Evolutionary conservation across 2,797 vertebrate genomes (phyloP).

Genomic region (Sylvia borin): DNA sequence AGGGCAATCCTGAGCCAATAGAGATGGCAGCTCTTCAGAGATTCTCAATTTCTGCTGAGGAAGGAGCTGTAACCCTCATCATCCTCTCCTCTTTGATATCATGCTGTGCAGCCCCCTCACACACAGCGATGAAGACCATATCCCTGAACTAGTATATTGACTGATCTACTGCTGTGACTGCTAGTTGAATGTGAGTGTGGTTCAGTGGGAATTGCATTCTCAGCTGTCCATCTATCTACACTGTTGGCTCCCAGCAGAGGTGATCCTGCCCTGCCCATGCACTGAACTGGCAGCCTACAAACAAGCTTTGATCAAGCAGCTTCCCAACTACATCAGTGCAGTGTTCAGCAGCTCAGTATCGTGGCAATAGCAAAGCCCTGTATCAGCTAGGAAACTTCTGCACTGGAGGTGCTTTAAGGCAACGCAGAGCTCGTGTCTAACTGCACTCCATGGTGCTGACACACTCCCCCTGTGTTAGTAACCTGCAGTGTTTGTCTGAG

Average conservation of each 20-base stretch:
- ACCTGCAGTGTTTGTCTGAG: accelerated
- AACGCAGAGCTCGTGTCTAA: background rate
- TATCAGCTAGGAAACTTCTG: background rate
- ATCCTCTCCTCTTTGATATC: background rate
- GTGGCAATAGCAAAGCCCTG: background rate
- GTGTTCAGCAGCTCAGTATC: background rate
- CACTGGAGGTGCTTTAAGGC: background rate
- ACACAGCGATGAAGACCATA: background rate
- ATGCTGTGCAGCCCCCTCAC: background rate
- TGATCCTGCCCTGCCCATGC: background rate
- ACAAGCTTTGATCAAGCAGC: background rate
- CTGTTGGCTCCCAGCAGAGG: background rate
- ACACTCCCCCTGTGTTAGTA: background rate
- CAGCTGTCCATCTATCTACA: background rate
- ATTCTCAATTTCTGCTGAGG: background rate
- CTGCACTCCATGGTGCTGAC: background rate
- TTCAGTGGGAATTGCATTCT: background rate
- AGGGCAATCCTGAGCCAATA: background rate
- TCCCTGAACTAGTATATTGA: background rate
- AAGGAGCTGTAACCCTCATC: background rate
- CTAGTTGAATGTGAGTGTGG: background rate
- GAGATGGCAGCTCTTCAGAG: background rate
- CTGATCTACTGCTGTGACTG: background rate
- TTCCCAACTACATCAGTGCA: background rate
- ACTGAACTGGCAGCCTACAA: background rate